Evolutionary conservation across 2,797 vertebrate species (phyloP).

Genomic region (Lagodon rhomboides): DNA sequence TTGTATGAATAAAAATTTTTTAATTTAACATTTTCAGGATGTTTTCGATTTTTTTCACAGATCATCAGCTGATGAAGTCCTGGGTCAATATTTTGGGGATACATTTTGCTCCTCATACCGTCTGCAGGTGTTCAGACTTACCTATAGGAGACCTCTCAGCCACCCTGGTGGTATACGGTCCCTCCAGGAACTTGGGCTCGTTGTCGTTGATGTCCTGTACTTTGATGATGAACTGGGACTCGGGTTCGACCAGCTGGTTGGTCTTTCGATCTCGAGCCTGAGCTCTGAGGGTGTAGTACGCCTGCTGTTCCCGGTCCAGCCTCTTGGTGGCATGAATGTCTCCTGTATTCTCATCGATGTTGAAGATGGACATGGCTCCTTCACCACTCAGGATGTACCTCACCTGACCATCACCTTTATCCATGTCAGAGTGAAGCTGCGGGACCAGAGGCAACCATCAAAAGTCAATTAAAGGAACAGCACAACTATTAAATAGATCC

Average conservation of each 20-base stretch:
- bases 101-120: background rate
- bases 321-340: slow-evolving; percentile 94
- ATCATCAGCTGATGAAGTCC: background rate
- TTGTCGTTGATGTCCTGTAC: slow-evolving; percentile 97
- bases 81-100: background rate
- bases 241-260: slow-evolving; percentile 89
- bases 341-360: slow-evolving; percentile 94
- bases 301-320: slow-evolving; percentile 93
- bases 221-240: slow-evolving; percentile 94
- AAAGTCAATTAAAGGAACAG: background rate
- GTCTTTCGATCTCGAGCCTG: slow-evolving; percentile 90
- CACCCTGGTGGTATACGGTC: slow-evolving; percentile 90
- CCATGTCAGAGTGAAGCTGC: slow-evolving; percentile 66
- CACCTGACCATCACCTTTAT: slow-evolving; percentile 87
- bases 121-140: slow-evolving; percentile 25
- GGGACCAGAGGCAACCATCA: background rate
- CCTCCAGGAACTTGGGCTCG: slow-evolving; percentile 92
- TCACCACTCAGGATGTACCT: slow-evolving; percentile 94
- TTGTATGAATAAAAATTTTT: no score
- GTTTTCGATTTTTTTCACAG: background rate
- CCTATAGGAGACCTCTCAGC: slow-evolving; percentile 71
- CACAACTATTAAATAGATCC: no score
- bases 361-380: slow-evolving; percentile 93
- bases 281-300: slow-evolving; percentile 91
- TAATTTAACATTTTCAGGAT: no score